A percentile compares a stretch with the other conserved stretches of the same genome.
Evolutionary conservation across 2,888 invertebrate species (phyloP).

Genomic region (Willowsia nigromaculata): DNA sequence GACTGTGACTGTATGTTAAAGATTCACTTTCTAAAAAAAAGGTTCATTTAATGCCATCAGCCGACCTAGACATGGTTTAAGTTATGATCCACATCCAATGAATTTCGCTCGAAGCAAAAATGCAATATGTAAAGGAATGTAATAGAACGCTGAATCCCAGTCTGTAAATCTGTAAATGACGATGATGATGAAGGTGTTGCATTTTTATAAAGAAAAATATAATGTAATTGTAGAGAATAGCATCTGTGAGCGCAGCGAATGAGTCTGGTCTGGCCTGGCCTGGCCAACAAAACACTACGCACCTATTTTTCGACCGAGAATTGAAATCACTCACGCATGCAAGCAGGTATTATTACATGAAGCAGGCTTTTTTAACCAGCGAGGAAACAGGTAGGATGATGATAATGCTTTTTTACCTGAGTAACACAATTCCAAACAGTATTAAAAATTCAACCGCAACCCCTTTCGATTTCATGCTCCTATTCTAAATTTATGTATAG

Average conservation of each 20-base stretch:
- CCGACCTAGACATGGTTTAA: slow-evolving; percentile 72
- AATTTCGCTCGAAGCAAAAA: slow-evolving; percentile 63
- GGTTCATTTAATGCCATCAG: slow-evolving; percentile 55
- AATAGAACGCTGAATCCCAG: slow-evolving; percentile 5
- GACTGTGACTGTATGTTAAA: background rate
- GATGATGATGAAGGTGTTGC: slow-evolving; percentile 50
- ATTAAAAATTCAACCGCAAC: slow-evolving; percentile 59
- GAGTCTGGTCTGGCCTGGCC: background rate
- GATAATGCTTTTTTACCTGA: slow-evolving; percentile 59
- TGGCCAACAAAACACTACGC: slow-evolving; percentile 49
- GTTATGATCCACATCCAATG: slow-evolving; percentile 65
- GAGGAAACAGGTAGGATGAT: slow-evolving; percentile 63
- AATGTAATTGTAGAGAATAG: slow-evolving; percentile 36
- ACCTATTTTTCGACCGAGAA: slow-evolving; percentile 52
- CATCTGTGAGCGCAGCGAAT: slow-evolving; percentile 3
- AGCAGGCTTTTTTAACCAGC: slow-evolving; percentile 2
- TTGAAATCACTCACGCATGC: slow-evolving; percentile 68
- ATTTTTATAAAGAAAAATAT: slow-evolving; percentile 46
- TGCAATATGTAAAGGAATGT: slow-evolving; percentile 38
- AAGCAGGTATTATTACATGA: background rate
- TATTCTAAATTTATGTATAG: background rate
- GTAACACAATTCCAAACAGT: slow-evolving; percentile 53
- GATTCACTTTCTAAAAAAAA: slow-evolving; percentile 69
- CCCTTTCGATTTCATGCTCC: slow-evolving; percentile 59
- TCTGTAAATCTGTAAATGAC: slow-evolving; percentile 9